These are phyloP conservation scores for Scaptomyza montana DNA, from an alignment of 1,140 invertebrate species.

Conservation along the genomic window DNA sequence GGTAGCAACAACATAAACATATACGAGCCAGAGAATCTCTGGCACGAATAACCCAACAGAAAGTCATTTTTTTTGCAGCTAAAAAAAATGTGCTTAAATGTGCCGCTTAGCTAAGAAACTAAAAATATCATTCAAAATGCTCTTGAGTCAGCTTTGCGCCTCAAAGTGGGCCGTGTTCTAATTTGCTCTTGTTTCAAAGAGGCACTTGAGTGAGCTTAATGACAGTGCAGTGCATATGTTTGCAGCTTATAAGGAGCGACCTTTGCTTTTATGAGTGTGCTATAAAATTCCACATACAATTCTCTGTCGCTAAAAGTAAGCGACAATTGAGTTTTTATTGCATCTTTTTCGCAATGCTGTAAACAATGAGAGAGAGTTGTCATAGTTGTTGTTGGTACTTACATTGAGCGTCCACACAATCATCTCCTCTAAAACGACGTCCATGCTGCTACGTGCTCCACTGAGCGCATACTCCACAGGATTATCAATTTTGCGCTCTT, in stretches of 20 bases:
- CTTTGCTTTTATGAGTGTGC: constrained; percentile 1
- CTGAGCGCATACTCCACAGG: constrained; percentile 67
- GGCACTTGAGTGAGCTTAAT: neutral
- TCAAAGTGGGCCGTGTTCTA: neutral
- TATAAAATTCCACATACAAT: neutral
- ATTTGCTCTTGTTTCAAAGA: neutral
- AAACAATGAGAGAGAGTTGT: neutral
- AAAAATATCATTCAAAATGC: neutral
- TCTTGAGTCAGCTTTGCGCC: neutral
- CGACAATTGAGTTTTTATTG: no score
- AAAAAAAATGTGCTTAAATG: neutral
- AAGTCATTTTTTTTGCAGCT: no score
- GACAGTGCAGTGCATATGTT: neutral
- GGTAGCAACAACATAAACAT: constrained; percentile 18
- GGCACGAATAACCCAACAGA: neutral
- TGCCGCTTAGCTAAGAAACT: neutral
- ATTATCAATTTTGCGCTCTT: constrained; percentile 60
- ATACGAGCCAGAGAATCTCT: constrained; percentile 19
- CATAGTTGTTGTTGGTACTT: constrained; percentile 36
- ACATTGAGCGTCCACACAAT: constrained; percentile 71
- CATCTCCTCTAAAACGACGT: constrained; percentile 69
- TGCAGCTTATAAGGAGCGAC: neutral
- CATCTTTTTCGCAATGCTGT: no score
- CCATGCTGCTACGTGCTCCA: constrained; percentile 63
- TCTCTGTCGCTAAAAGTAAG: no score